Evolutionary conservation across 2,797 vertebrate genomes (phyloP).

Genomic region (Mormyrops attenuatus): DNA sequence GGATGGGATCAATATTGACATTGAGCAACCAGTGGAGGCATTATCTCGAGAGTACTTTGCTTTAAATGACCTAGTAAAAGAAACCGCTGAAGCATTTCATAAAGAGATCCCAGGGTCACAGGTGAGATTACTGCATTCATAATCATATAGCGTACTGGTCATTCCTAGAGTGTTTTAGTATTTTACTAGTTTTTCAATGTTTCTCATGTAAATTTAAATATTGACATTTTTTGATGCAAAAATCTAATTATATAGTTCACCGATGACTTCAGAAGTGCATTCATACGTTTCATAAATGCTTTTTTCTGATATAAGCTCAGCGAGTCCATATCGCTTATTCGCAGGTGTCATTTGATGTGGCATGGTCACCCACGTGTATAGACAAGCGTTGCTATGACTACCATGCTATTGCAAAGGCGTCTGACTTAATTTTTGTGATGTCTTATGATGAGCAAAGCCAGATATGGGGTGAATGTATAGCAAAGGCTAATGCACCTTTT

Average conservation of each 20-base stretch:
- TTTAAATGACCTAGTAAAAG: slow-evolving; percentile 80
- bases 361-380: slow-evolving; percentile 83
- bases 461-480: slow-evolving; percentile 77
- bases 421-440: slow-evolving; percentile 95
- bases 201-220: background rate
- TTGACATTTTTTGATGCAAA: background rate
- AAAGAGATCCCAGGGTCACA: slow-evolving; percentile 84
- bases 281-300: background rate
- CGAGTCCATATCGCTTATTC: slow-evolving; percentile 18
- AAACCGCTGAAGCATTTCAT: slow-evolving; percentile 83
- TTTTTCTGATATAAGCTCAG: background rate
- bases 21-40: slow-evolving; percentile 76
- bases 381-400: slow-evolving; percentile 90
- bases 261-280: background rate
- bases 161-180: background rate
- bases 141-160: background rate
- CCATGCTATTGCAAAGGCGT: slow-evolving; percentile 74
- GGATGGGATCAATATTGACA: slow-evolving; percentile 95
- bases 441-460: slow-evolving; percentile 93
- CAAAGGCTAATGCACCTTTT: slow-evolving; percentile 84
- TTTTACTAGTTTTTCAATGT: background rate
- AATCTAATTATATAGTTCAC: background rate
- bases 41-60: slow-evolving; percentile 74
- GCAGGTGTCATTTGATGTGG: slow-evolving; percentile 91
- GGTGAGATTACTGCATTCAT: slow-evolving; percentile 55